These are phyloP conservation scores for Theodoxus fluviatilis DNA, from an alignment of 2,888 invertebrate species.

Conservation along the genomic window DNA sequence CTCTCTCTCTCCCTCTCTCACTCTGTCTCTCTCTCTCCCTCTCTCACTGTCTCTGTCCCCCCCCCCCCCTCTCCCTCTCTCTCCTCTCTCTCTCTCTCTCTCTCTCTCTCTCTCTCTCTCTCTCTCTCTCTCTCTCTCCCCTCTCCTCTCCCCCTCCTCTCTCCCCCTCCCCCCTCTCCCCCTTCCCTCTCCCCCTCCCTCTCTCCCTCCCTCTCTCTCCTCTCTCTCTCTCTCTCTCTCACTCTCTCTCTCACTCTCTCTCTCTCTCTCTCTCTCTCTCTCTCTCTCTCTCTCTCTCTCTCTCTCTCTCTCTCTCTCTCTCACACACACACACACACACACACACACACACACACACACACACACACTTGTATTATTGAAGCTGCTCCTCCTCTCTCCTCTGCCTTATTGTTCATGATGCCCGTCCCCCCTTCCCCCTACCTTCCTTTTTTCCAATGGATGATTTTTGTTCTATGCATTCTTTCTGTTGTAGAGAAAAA, in stretches of 20 bases:
- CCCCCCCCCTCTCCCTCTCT: no score
- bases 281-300: slow-evolving; percentile 3
- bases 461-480: no score
- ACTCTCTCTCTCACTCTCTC: no score
- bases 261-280: not conserved
- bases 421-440: no score
- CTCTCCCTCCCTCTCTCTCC: no score
- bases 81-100: not conserved
- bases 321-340: not conserved
- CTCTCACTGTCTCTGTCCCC: slow-evolving; percentile 21
- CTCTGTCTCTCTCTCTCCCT: slow-evolving; percentile 27
- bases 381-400: no score
- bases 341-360: not conserved
- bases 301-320: slow-evolving; percentile 10
- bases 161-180: not conserved
- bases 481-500: no score
- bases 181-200: not conserved
- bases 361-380: no score
- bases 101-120: slow-evolving; percentile 20
- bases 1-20: slow-evolving; percentile 25
- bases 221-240: no score
- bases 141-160: not conserved
- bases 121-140: slow-evolving; percentile 15
- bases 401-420: no score
- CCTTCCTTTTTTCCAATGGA: no score